Evolutionary conservation across 2,888 invertebrate genomes (phyloP).

Genomic region (Nemotelus pantherinus): DNA sequence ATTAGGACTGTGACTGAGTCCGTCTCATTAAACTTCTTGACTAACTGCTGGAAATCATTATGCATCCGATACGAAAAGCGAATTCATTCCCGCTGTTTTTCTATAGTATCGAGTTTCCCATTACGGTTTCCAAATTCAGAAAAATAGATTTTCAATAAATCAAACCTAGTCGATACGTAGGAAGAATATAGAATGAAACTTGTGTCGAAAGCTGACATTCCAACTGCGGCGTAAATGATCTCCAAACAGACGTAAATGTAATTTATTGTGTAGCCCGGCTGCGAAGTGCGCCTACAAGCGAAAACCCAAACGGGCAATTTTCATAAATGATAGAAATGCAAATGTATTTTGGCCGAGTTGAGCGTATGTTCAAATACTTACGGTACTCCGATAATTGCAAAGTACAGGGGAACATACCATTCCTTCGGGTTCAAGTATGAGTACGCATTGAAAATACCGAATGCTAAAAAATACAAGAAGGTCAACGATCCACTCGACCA

Average conservation of each 20-base stretch:
- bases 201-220: constrained; percentile 34
- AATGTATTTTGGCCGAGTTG: neutral
- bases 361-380: constrained; percentile 6
- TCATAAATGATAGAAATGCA: neutral
- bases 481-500: constrained; percentile 30
- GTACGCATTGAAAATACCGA: constrained; percentile 21
- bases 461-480: constrained; percentile 28
- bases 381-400: constrained; percentile 33
- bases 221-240: constrained; percentile 25
- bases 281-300: constrained; percentile 12
- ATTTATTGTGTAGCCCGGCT: constrained; percentile 32
- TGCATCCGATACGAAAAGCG: constrained; percentile 15
- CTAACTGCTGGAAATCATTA: constrained; percentile 6
- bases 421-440: constrained; percentile 28
- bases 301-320: neutral
- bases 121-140: neutral
- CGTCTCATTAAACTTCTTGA: constrained; percentile 32
- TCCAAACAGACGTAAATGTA: constrained; percentile 31
- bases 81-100: constrained; percentile 21
- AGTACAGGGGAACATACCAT: constrained; percentile 29
- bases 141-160: constrained; percentile 32
- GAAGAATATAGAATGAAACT: constrained; percentile 34
- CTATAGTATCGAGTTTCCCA: constrained; percentile 12
- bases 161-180: constrained; percentile 26
- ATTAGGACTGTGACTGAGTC: constrained; percentile 15